phyloP scores from a whole-genome alignment of 2,888 invertebrate species.

The Conus canariensis region DNA sequence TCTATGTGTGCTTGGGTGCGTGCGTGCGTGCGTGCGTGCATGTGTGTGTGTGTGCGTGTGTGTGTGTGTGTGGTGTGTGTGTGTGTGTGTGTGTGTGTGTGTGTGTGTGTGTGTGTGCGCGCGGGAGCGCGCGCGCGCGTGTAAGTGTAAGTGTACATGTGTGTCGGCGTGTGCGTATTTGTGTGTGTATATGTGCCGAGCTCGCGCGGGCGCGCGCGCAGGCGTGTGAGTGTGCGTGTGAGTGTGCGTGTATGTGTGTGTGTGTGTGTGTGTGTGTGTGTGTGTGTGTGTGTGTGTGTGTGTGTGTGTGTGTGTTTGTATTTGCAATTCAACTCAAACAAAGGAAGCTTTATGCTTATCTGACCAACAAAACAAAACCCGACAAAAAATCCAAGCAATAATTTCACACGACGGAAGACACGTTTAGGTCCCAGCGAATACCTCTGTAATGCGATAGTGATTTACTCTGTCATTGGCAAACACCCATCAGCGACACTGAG shows the following conservation, averaged over 20 bases:
- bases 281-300: neutral
- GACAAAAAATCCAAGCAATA: neutral
- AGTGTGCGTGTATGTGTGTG: neutral
- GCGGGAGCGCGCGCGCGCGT: too few species aligned
- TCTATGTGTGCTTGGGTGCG: neutral
- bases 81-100: too few species aligned
- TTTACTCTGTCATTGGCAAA: neutral
- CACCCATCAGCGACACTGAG: neutral
- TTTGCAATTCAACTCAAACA: too few species aligned
- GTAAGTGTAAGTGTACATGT: too few species aligned
- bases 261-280: neutral
- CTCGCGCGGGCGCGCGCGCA: neutral
- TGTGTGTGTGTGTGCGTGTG: conserved; percentile 3
- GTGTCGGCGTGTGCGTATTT: too few species aligned
- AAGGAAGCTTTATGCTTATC: too few species aligned
- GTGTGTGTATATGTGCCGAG: neutral
- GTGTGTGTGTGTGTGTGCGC: too few species aligned
- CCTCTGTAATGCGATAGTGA: neutral
- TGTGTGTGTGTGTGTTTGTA: neutral
- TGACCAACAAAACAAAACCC: neutral
- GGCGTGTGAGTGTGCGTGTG: neutral
- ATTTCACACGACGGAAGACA: neutral
- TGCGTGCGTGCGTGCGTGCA: neutral
- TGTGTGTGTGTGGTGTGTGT: too few species aligned
- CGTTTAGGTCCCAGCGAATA: neutral